These are phyloP conservation scores for Sardinella longiceps DNA, from an alignment of 2,797 vertebrate species.

Conservation along the genomic window DNA sequence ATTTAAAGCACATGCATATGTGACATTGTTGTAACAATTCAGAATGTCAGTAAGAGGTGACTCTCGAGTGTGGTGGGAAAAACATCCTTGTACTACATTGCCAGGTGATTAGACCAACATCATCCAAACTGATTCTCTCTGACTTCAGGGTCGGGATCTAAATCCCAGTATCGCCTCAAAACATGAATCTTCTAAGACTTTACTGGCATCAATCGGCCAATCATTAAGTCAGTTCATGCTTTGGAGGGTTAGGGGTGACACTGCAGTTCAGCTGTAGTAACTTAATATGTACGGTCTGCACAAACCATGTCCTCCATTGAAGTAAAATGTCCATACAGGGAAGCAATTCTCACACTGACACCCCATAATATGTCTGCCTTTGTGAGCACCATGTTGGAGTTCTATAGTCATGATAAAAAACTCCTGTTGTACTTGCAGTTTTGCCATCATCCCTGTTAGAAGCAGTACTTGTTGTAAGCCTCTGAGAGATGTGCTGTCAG, in stretches of 20 bases:
- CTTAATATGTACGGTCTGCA: neutral
- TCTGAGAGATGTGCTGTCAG: neutral
- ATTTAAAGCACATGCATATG: neutral
- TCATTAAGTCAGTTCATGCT: too few relatives aligned
- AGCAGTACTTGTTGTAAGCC: neutral
- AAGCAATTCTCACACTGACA: neutral
- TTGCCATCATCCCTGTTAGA: neutral
- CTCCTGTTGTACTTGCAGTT: neutral
- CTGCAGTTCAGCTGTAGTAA: neutral
- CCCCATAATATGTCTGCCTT: neutral
- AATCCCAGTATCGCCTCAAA: too few relatives aligned
- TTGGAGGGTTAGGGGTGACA: too few relatives aligned
- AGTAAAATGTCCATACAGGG: neutral
- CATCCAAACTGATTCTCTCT: too few relatives aligned
- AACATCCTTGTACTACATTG: neutral
- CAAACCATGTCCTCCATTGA: neutral
- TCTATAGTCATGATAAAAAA: neutral
- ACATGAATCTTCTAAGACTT: too few relatives aligned
- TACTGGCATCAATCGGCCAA: too few relatives aligned
- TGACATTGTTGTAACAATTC: neutral
- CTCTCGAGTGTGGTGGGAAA: neutral
- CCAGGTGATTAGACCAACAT: neutral
- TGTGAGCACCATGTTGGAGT: neutral
- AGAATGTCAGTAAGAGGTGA: neutral
- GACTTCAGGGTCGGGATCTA: too few relatives aligned